Percentiles rank a stretch among this genome's conserved stretches.
Conservation (phyloP, 2,113 vertebrate genomes). For the Motacilla alba region DNA sequence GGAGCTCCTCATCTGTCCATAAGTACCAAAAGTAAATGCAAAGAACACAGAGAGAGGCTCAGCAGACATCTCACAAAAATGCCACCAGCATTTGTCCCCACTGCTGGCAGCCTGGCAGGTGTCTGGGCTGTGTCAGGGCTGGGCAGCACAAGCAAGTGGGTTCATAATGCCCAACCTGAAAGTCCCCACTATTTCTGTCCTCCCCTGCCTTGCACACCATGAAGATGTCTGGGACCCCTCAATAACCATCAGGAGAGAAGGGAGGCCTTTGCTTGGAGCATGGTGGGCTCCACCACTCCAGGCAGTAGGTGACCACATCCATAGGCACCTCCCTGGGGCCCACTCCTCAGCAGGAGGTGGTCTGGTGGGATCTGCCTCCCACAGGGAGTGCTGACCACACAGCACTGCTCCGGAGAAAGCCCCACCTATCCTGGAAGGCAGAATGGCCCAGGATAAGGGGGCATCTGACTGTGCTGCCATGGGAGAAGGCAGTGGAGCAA, state of each 20-base stretch:
- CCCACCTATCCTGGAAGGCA: background rate
- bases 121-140: background rate
- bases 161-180: background rate
- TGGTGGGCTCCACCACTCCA: background rate
- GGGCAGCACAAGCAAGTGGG: background rate
- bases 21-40: background rate
- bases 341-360: background rate
- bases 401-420: background rate
- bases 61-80: background rate
- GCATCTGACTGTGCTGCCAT: accelerated
- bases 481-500: background rate
- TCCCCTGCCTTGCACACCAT: background rate
- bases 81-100: background rate
- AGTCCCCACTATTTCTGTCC: background rate
- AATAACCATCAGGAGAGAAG: background rate
- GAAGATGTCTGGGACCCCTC: background rate
- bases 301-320: background rate
- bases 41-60: background rate
- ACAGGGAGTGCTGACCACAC: background rate
- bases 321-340: background rate
- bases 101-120: background rate
- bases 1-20: background rate
- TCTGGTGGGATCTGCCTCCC: background rate
- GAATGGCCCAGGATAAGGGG: background rate
- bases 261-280: background rate